Evolutionary conservation across 2,113 vertebrate species (phyloP).

Genomic region (Etia nguti): DNA sequence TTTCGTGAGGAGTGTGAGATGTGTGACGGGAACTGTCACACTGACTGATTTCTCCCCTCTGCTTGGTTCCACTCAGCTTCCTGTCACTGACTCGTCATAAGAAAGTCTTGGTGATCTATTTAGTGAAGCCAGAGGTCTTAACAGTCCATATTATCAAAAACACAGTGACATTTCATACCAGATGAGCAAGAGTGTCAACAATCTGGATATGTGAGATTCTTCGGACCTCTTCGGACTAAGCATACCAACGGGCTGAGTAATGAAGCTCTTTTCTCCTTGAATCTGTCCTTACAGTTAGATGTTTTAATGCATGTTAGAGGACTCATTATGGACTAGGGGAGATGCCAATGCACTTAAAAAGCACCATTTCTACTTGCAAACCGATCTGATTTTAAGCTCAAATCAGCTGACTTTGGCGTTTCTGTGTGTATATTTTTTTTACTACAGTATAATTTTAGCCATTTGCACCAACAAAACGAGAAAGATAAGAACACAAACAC

Average conservation of each 20-base stretch:
- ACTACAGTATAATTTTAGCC: neutral
- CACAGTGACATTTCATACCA: neutral
- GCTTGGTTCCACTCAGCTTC: neutral
- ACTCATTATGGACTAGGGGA: neutral
- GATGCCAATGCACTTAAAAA: neutral
- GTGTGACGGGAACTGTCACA: neutral
- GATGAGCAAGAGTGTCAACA: neutral
- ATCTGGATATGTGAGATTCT: neutral
- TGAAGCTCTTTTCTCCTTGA: neutral
- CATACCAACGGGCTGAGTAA: neutral
- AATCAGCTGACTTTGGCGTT: neutral
- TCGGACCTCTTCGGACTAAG: neutral
- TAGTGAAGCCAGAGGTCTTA: neutral
- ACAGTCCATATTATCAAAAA: neutral
- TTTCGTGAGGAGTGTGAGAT: neutral
- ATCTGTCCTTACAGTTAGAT: neutral
- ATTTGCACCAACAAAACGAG: neutral
- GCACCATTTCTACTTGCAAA: neutral
- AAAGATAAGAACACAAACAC: neutral
- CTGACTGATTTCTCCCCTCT: neutral
- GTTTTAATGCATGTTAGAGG: neutral
- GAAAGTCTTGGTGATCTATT: neutral
- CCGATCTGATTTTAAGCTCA: neutral
- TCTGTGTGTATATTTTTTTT: neutral
- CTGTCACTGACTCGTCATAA: neutral